Conservation (phyloP, 30 jellyfish, hydroid and myxozoan species). For the Mastigias papua region DNA sequence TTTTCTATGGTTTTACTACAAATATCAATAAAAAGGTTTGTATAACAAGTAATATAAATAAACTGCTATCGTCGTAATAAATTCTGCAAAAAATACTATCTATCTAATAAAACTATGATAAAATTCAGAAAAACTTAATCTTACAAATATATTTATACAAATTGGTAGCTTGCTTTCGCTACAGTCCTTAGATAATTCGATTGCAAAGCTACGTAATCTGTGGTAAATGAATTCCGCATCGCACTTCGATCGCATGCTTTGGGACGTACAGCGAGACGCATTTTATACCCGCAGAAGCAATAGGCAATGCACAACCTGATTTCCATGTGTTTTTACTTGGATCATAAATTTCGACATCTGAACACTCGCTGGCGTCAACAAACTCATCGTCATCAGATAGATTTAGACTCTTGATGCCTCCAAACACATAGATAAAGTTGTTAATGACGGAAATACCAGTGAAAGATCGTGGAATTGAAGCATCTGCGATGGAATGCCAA, state of each 20-base stretch:
- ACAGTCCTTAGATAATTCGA: too few relatives aligned
- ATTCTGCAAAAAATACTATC: neutral
- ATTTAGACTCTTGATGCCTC: conserved; percentile 86
- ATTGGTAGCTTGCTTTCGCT: too few relatives aligned
- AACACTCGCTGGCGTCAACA: conserved; percentile 93
- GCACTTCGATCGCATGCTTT: conserved; percentile 62
- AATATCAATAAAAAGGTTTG: too few relatives aligned
- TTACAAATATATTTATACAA: too few relatives aligned
- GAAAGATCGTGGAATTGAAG: conserved; percentile 87
- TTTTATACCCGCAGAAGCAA: conserved; percentile 85
- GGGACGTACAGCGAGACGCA: conserved; percentile 76
- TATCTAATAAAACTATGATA: neutral
- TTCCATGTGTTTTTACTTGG: conserved; percentile 63
- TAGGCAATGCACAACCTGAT: conserved; percentile 83
- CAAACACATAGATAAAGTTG: conserved; percentile 81
- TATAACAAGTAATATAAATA: neutral
- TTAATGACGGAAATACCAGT: conserved; percentile 73
- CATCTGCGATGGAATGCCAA: conserved; percentile 91
- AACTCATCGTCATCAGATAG: conserved; percentile 83
- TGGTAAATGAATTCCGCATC: conserved; percentile 87
- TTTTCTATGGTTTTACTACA: too few relatives aligned
- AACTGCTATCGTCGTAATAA: neutral
- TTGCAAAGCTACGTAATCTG: neutral
- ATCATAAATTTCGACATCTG: conserved; percentile 90
- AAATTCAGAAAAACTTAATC: neutral